Evolutionary conservation across 2,797 vertebrate genomes (phyloP).

Genomic region (Manis pentadactyla): DNA sequence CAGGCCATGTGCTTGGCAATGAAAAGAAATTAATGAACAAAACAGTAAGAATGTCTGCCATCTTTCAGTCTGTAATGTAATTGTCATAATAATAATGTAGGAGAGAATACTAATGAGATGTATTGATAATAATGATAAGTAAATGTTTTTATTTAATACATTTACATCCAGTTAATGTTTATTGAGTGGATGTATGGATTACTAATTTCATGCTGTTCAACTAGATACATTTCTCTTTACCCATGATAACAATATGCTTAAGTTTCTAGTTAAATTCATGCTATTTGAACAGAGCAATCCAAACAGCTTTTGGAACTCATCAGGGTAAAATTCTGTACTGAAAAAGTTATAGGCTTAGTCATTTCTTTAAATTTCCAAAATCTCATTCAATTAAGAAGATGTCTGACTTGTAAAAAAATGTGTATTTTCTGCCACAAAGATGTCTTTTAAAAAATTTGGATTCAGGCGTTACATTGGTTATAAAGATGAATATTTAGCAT

Average conservation of each 20-base stretch:
- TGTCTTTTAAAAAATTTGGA: background rate
- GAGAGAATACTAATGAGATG: background rate
- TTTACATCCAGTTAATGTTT: background rate
- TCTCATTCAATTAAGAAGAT: background rate
- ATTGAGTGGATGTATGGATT: background rate
- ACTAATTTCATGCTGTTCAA: background rate
- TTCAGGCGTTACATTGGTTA: background rate
- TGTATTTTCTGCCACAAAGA: background rate
- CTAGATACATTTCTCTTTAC: background rate
- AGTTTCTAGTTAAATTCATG: background rate
- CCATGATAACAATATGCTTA: background rate
- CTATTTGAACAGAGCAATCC: background rate
- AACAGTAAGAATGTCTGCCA: too few species aligned
- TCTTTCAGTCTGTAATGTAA: background rate
- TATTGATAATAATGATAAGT: background rate
- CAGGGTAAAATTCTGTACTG: background rate
- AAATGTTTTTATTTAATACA: background rate
- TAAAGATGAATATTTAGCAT: background rate
- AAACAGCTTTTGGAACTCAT: background rate
- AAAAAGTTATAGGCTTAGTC: background rate
- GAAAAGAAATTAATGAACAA: background rate
- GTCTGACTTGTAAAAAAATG: background rate
- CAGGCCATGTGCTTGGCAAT: background rate
- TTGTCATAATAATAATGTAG: background rate
- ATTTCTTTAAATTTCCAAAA: background rate